Conservation (phyloP, 2,113 vertebrate species). For the Nothobranchius kuhntae region DNA sequence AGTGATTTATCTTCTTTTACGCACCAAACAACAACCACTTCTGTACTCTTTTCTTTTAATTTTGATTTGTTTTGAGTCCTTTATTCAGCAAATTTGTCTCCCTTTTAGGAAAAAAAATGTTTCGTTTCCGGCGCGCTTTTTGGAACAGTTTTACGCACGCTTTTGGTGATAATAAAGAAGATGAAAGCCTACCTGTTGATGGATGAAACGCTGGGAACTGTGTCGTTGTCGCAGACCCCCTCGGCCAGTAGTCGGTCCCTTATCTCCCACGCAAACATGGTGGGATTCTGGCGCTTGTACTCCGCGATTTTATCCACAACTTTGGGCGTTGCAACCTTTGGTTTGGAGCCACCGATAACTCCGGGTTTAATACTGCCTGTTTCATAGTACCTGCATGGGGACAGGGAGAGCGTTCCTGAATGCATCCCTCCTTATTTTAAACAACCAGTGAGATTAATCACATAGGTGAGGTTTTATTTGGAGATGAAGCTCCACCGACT, state of each 20-base stretch:
- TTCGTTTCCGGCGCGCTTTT: not conserved
- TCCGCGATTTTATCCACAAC: conserved; percentile 99
- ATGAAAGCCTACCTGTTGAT: conserved; percentile 90
- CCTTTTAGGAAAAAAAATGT: not conserved
- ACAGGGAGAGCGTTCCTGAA: conserved; percentile 58
- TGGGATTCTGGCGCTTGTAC: conserved; percentile 97
- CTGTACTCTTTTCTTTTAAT: not conserved
- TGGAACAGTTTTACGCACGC: not conserved
- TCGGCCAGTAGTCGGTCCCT: conserved; percentile 94
- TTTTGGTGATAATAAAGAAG: not conserved
- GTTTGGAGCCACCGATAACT: conserved; percentile 97
- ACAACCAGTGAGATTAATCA: conserved; percentile 40
- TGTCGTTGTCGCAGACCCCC: conserved; percentile 97
- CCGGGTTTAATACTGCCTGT: conserved; percentile 99
- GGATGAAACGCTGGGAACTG: conserved; percentile 95
- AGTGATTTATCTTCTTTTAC: not conserved
- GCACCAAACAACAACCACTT: not conserved
- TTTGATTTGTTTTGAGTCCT: no score
- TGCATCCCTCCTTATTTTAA: conserved; percentile 48
- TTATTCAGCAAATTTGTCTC: not conserved
- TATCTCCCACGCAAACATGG: conserved; percentile 99
- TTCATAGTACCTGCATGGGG: conserved; percentile 92
- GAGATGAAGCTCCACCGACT: conserved; percentile 43
- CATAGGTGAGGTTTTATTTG: conserved; percentile 33
- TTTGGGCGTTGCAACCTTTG: conserved; percentile 97